Conservation (phyloP, 2,888 invertebrate genomes). For the Macrostomum cliftonense region DNA sequence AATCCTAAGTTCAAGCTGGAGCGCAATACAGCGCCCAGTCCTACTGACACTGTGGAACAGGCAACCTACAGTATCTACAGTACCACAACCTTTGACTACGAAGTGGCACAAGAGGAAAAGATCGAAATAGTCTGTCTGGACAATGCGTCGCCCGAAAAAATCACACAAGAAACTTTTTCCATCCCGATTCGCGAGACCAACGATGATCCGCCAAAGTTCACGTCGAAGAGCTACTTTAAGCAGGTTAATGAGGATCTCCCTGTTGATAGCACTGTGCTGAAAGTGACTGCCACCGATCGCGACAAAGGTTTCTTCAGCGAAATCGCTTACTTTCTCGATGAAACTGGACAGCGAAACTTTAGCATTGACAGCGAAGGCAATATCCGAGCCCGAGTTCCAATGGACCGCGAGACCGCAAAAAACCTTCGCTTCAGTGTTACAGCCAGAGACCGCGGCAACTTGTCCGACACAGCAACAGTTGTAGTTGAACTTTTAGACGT, state of each 20-base stretch:
- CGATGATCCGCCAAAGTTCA: conserved; percentile 6
- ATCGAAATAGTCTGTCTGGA: conserved; percentile 7
- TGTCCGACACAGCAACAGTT: background rate
- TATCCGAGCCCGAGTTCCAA: background rate
- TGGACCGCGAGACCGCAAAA: conserved; percentile 4
- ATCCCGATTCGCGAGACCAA: conserved; percentile 7
- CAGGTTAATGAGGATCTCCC: conserved; percentile 3
- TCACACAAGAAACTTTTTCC: background rate
- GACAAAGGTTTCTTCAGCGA: conserved; percentile 8
- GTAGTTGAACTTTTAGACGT: conserved; percentile 4
- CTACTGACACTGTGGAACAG: no score
- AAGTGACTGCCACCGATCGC: conserved; percentile 3
- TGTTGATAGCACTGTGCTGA: background rate
- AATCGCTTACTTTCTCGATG: conserved; percentile 7
- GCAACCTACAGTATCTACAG: background rate
- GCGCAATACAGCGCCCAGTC: no score
- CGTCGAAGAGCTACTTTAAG: background rate
- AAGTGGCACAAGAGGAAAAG: background rate
- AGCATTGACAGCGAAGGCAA: conserved; percentile 1
- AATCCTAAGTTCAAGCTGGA: no score
- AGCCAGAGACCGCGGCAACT: conserved; percentile 6
- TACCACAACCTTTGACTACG: conserved; percentile 7
- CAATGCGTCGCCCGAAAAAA: conserved; percentile 3
- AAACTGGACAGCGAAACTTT: background rate
- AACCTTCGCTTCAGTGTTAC: conserved; percentile 5